Conservation (phyloP, 2,113 vertebrate species). For the Megaceryle maxima region DNA sequence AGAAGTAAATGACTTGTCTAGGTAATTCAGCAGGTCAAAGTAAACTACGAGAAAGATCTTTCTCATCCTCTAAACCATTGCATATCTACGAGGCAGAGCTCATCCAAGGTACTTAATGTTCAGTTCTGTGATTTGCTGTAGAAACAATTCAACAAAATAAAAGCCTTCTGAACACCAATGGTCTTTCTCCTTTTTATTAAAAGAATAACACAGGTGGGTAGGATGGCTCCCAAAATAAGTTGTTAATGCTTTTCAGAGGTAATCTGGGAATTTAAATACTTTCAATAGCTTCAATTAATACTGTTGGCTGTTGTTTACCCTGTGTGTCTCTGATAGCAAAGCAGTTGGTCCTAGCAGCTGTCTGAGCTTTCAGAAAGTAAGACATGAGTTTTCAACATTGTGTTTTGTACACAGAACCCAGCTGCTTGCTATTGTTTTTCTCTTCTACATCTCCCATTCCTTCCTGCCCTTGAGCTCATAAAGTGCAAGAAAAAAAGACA, state of each 20-base stretch:
- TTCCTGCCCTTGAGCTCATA: not conserved
- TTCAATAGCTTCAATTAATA: not conserved
- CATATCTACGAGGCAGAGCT: not conserved
- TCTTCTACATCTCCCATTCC: not conserved
- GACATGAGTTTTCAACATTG: not conserved
- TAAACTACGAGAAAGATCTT: not conserved
- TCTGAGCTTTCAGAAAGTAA: not conserved
- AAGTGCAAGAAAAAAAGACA: not conserved
- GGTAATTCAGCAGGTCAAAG: not conserved
- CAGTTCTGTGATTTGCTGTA: not conserved
- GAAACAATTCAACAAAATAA: not conserved
- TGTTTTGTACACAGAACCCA: not conserved
- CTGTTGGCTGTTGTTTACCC: not conserved
- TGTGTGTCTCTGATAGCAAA: not conserved
- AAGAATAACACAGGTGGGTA: not conserved
- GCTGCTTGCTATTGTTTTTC: not conserved
- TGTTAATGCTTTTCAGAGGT: not conserved
- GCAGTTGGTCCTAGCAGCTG: not conserved
- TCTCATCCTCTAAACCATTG: not conserved
- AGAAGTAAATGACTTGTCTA: not conserved
- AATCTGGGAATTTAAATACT: not conserved
- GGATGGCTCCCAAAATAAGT: not conserved
- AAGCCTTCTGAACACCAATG: not conserved
- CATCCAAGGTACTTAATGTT: not conserved
- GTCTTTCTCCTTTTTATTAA: not conserved